Conservation (phyloP, 1,140 invertebrate species). For the Hydropsyche tenuis region DNA sequence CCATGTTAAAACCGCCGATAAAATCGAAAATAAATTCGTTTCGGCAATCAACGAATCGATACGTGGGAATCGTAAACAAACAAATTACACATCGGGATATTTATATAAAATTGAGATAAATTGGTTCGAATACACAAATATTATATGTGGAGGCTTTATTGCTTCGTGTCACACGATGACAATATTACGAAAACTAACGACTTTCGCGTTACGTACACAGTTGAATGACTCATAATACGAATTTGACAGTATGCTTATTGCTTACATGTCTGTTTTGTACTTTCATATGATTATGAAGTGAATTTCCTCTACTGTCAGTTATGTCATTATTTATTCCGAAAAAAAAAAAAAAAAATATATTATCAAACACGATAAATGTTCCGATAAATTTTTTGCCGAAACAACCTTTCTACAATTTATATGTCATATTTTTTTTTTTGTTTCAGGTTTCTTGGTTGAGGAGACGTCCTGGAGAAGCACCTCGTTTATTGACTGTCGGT, state of each 20-base stretch:
- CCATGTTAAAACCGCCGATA: background rate
- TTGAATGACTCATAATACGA: no score
- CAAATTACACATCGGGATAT: background rate
- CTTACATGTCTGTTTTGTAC: no score
- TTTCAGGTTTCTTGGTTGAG: slow-evolving; percentile 75
- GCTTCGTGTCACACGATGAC: background rate
- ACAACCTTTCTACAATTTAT: background rate
- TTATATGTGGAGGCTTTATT: slow-evolving; percentile 1
- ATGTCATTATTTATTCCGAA: background rate
- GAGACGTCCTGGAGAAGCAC: slow-evolving; percentile 68
- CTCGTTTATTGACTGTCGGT: slow-evolving; percentile 73
- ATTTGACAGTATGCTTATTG: background rate
- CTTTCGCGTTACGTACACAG: background rate
- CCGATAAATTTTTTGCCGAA: no score
- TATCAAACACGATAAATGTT: background rate
- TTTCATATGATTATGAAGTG: no score
- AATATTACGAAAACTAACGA: background rate
- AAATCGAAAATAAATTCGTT: slow-evolving; percentile 5
- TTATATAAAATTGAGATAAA: background rate
- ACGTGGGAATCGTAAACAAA: background rate
- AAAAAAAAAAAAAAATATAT: background rate
- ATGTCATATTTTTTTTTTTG: slow-evolving; percentile 19
- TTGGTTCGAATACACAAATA: no score
- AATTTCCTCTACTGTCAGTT: no score
- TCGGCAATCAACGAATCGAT: background rate